Percentiles rank a stretch among this genome's conserved stretches.
These are phyloP conservation scores for Sminthurinus aureus DNA, from an alignment of 2,888 invertebrate genomes.

Conservation along the genomic window DNA sequence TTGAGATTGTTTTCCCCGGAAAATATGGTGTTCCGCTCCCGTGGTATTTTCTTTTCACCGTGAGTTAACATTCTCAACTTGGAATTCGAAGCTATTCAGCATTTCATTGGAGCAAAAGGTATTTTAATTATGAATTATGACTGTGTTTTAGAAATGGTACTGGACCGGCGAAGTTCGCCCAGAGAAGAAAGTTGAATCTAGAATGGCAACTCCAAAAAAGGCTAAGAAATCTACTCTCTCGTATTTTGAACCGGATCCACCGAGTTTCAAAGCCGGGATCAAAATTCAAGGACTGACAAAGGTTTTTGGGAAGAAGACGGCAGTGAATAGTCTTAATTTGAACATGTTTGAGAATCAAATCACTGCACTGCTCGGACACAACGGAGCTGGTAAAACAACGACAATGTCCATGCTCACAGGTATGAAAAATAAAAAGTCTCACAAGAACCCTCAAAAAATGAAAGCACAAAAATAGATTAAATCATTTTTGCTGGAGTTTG, in stretches of 20 bases:
- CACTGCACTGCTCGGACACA: slow-evolving; percentile 85
- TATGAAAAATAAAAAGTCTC: too few relatives aligned
- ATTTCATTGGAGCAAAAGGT: too few relatives aligned
- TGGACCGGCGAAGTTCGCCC: slow-evolving; percentile 43
- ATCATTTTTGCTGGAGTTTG: not conserved
- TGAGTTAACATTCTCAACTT: slow-evolving; percentile 46
- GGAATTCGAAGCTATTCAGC: too few relatives aligned
- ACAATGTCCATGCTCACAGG: slow-evolving; percentile 76
- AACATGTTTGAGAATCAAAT: slow-evolving; percentile 83
- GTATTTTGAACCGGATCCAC: slow-evolving; percentile 63
- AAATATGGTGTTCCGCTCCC: slow-evolving; percentile 82
- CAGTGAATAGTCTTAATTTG: slow-evolving; percentile 76
- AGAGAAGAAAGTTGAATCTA: slow-evolving; percentile 7
- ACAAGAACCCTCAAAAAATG: too few relatives aligned
- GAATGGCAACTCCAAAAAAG: not conserved
- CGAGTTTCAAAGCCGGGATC: slow-evolving; percentile 62
- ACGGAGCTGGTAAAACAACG: slow-evolving; percentile 85
- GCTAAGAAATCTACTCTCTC: slow-evolving; percentile 24
- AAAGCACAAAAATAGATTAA: too few relatives aligned
- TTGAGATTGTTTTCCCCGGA: slow-evolving; percentile 87
- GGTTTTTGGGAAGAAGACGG: slow-evolving; percentile 63
- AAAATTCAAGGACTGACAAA: slow-evolving; percentile 61
- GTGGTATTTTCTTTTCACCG: slow-evolving; percentile 80
- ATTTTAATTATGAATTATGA: too few relatives aligned
- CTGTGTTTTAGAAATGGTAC: slow-evolving; percentile 38